Percentiles rank a stretch among this genome's conserved stretches.
Evolutionary conservation across 2,797 vertebrate genomes (phyloP).

Genomic region (Lepidocolaptes lacrymiger): DNA sequence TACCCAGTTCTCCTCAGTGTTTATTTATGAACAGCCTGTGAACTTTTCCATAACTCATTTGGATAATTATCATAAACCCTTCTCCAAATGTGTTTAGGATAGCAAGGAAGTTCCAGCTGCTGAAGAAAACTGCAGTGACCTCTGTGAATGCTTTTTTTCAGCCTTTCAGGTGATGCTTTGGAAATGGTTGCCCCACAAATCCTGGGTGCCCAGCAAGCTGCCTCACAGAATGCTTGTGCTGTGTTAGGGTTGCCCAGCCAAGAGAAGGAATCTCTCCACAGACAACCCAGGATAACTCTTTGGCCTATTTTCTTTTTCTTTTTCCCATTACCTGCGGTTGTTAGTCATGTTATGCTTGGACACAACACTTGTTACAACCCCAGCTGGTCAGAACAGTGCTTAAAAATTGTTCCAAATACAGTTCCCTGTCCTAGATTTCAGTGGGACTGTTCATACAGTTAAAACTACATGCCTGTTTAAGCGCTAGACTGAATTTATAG

Average conservation of each 20-base stretch:
- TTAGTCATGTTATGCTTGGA: not conserved
- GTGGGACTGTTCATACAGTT: not conserved
- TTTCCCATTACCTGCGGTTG: not conserved
- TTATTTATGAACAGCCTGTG: not conserved
- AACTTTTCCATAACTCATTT: not conserved
- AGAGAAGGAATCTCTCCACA: not conserved
- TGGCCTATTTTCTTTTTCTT: not conserved
- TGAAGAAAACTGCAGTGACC: conserved; percentile 12
- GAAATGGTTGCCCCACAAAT: not conserved
- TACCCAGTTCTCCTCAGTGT: not conserved
- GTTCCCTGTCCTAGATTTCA: not conserved
- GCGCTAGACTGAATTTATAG: not conserved
- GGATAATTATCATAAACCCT: not conserved
- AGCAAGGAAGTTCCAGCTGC: not conserved
- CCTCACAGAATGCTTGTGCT: not conserved
- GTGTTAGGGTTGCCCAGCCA: accelerated
- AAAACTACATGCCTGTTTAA: not conserved
- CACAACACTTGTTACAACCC: not conserved
- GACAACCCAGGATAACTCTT: not conserved
- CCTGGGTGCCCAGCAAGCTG: not conserved
- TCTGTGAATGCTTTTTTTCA: conserved; percentile 6
- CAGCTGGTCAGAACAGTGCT: not conserved
- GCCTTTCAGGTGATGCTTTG: not conserved
- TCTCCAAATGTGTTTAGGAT: not conserved
- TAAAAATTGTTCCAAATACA: conserved; percentile 23